phyloP scores from a whole-genome alignment of 1,140 invertebrate genomes.

The Hyles euphorbiae region DNA sequence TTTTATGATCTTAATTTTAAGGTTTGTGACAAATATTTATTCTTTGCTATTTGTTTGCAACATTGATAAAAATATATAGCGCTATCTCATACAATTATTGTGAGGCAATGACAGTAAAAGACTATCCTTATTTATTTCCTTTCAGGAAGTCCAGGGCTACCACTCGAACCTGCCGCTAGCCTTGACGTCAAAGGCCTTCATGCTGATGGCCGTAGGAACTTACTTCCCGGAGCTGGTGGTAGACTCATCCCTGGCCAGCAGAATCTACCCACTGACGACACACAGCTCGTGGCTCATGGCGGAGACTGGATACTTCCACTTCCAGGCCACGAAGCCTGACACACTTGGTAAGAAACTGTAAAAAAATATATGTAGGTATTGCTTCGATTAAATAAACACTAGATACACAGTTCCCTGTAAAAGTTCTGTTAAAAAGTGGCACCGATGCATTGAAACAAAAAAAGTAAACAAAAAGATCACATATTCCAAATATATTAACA shows the following conservation, averaged over 20 bases:
- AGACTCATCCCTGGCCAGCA: neutral
- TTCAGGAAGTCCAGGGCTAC: neutral
- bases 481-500: no score
- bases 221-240: slow-evolving; percentile 1
- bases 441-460: no score
- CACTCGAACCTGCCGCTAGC: neutral
- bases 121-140: slow-evolving; percentile 2
- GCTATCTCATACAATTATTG: no score
- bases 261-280: neutral
- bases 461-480: no score
- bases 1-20: no score
- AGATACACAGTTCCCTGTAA: no score
- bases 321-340: slow-evolving; percentile 92
- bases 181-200: neutral
- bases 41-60: no score
- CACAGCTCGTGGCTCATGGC: neutral
- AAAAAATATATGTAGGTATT: no score
- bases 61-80: no score
- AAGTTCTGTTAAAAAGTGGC: no score
- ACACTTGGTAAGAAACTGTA: slow-evolving; percentile 80
- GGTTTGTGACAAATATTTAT: no score
- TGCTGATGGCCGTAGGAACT: neutral
- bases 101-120: neutral
- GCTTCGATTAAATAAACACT: no score
- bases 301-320: slow-evolving; percentile 86